Evolutionary conservation across 2,888 invertebrate genomes (phyloP), one percentile per base, ranked within the genome.

Genomic region (Microplitis deprimator): DNA sequence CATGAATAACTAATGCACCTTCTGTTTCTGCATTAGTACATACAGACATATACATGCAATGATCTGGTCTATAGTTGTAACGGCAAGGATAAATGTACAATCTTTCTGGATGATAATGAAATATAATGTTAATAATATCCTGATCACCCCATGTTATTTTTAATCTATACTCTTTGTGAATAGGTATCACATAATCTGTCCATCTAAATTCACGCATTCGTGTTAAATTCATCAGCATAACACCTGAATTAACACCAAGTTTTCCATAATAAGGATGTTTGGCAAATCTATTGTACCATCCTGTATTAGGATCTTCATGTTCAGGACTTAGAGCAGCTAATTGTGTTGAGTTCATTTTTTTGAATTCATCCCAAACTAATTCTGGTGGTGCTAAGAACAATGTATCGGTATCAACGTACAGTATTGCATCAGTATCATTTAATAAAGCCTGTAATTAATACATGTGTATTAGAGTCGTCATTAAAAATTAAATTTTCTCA

Each of bases 111-210:
- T 95, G 94, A 89, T 93, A 95, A 89, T 96, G 95, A 87, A 97
- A 96, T 87, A 96, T 95, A 86, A 97, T 96, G 87, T 97, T 97
- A 84, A 97, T 95, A 83, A 97, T 94, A 91, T 98, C 98, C 91
- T 98, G 98, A 90, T 98, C 98, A n/a, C 98, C 98, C 97, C 97
- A 98, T 0, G 97, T 97, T 79, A 98, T 96, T 85, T 95, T 93
- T 13, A 95, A 89, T 87, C 94, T 95, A 91, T 96, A 98, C 87
- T 96, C 94, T 81, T 95, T 93, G 90, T 96, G 95, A 82, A 97
- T 95, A 4, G 96, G 95, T 80, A 95, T 92, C 40, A 98, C 94
- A 87, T 96, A 95, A 79, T 95, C 93, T 78, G 94, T 94, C 97
- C 98, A 98, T 39, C 94, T 92, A 85, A 97, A 96, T 40, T 92